Percentiles rank a stretch among this genome's conserved stretches.
These are phyloP conservation scores for Pluvianellus socialis DNA, from an alignment of 2,113 vertebrate genomes.

Conservation along the genomic window DNA sequence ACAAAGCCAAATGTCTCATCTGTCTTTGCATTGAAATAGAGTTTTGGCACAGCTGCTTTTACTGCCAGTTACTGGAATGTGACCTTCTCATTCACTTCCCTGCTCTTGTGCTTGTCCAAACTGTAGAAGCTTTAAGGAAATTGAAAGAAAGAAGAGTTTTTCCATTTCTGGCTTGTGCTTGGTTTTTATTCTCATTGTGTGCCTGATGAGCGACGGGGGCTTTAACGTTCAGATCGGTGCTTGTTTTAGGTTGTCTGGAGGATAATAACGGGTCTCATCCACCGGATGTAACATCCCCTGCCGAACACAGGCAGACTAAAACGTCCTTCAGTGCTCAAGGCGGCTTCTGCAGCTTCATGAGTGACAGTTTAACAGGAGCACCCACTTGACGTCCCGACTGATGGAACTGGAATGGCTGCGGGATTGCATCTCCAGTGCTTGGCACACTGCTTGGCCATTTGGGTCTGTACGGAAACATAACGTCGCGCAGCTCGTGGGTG, in stretches of 20 bases:
- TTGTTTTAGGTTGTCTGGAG: background rate
- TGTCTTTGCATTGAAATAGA: background rate
- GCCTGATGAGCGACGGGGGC: background rate
- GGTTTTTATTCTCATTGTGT: background rate
- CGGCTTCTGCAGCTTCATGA: background rate
- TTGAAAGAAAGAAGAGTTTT: background rate
- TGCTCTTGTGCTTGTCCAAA: background rate
- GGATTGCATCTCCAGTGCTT: background rate
- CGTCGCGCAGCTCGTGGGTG: rapidly evolving
- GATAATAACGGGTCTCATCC: background rate
- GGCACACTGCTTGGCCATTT: background rate
- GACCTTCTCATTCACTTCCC: background rate
- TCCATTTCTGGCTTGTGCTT: background rate
- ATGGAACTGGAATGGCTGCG: rapidly evolving
- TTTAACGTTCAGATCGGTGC: background rate
- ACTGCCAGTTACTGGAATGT: background rate
- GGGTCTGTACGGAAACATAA: rapidly evolving
- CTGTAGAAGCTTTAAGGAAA: background rate
- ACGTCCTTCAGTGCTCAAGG: background rate
- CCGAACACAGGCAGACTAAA: background rate
- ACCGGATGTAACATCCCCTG: background rate
- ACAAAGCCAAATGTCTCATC: background rate
- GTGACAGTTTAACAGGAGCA: background rate
- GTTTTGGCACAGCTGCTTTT: background rate
- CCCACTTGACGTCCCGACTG: background rate